Evolutionary conservation across 37 sponge, comb jelly and placozoan species (phyloP), one percentile per base, ranked within the genome.

Genomic region (Cliona cf. orientalis): DNA sequence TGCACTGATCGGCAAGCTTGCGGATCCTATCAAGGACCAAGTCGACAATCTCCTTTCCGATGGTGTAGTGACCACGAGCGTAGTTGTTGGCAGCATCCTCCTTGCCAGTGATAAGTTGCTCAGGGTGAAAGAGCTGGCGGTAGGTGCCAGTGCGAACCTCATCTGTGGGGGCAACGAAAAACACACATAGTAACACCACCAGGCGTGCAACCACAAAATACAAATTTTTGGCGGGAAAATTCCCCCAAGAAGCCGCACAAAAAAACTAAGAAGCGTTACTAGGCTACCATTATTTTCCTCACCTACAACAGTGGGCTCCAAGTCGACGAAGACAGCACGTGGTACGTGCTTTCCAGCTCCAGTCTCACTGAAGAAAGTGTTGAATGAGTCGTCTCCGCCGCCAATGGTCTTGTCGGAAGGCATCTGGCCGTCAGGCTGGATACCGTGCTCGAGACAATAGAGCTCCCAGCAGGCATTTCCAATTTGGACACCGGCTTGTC

Each of bases 391-490:
- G 73, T 96, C 97, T 37, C 97, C 96, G 34, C 93, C 94, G 45
- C 99, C 99, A 71, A 98, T 91, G 72, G 95, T 91, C 80, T 98
- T 96, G 87, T 98, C 97, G 21, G 95, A 94, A 46, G 97, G 97
- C 96, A 98, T 91, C 78, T 96, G 94, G 42, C 99, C 99, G 71
- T 96, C 92, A 57, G 99, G 99, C 82, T 98, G 95, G 66, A 98
- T 98, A 19, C 99, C 99, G 62, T 98, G 99, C 81, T 98, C 99
- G 66, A 98, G 67, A 56, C 99, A 98, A 91, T 96, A 98, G 58
- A 98, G 92, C 75, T 98, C 99, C 99, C 99, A 98, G 75, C 99
- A 98, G 42, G 97, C 97, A 82, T 98, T 98, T 42, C 99, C 99
- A 43, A 98, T 98, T 75, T 98, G 99, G 57, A 96, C 96, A 36